phyloP scores from a whole-genome alignment of 2,113 vertebrate species.

The Scolopax mira region DNA sequence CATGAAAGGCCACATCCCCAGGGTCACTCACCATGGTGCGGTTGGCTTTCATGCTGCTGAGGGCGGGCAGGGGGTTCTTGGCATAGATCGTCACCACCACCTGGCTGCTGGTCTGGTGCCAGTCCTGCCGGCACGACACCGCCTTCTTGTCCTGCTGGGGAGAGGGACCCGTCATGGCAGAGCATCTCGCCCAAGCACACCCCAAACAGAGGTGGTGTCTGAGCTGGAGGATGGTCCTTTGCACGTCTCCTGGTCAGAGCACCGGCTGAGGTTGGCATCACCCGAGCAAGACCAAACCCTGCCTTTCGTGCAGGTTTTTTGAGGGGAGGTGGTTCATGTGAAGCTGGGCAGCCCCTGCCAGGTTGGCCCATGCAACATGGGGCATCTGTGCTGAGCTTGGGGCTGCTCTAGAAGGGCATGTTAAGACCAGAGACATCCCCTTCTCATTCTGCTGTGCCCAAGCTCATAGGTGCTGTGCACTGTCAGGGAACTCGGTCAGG shows the following conservation, averaged over 20 bases:
- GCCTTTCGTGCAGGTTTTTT: not conserved
- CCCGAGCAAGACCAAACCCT: not conserved
- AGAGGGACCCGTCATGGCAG: rapidly evolving
- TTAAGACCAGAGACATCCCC: not conserved
- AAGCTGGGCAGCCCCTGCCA: not conserved
- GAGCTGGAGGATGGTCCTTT: not conserved
- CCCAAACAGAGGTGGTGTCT: not conserved
- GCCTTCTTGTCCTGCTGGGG: conserved; percentile 80
- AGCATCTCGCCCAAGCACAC: not conserved
- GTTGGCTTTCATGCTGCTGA: conserved; percentile 84
- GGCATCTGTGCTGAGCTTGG: not conserved
- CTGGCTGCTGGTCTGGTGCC: conserved; percentile 90
- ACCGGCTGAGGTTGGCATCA: not conserved
- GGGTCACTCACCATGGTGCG: conserved; percentile 82
- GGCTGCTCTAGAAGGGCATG: not conserved
- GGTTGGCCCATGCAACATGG: not conserved
- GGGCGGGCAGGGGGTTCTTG: conserved; percentile 82
- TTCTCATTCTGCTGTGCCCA: not conserved
- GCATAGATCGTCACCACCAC: conserved; percentile 90
- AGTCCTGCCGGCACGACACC: conserved; percentile 89
- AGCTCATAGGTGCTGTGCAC: not conserved
- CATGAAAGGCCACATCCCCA: rapidly evolving
- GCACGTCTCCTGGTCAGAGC: not conserved
- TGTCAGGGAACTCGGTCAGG: not conserved
- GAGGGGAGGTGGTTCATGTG: not conserved